A percentile compares a stretch with the other conserved stretches of the same genome.
These are phyloP conservation scores for Chaetodon trifascialis DNA, from an alignment of 2,113 vertebrate genomes.

Conservation along the genomic window DNA sequence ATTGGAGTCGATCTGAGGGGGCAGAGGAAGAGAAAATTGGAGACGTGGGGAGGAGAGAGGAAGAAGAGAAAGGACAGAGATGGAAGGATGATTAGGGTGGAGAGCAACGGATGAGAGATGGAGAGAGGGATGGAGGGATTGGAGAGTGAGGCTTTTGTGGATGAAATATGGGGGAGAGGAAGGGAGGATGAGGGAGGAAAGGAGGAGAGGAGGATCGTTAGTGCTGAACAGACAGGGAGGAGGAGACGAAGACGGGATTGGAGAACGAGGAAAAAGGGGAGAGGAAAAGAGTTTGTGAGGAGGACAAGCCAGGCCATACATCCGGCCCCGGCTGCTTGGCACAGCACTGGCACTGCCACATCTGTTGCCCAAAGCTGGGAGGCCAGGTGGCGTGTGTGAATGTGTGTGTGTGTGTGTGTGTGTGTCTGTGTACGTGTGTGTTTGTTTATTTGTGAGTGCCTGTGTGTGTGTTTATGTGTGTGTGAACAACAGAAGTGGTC, in stretches of 20 bases:
- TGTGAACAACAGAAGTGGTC: conserved; percentile 80
- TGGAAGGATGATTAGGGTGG: conserved; percentile 51
- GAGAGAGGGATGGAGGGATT: conserved; percentile 33
- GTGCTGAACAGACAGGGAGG: conserved; percentile 74
- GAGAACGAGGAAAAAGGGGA: conserved; percentile 68
- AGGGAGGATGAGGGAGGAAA: conserved; percentile 39
- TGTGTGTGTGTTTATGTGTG: conserved; percentile 47
- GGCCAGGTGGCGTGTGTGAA: conserved; percentile 83
- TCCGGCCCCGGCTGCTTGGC: conserved; percentile 85
- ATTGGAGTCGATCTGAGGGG: conserved; percentile 56
- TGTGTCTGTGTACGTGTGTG: conserved; percentile 16
- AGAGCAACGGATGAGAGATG: conserved; percentile 30
- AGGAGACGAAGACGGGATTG: conserved; percentile 71
- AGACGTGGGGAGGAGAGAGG: conserved; percentile 35
- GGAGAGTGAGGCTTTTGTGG: conserved; percentile 42
- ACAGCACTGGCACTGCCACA: conserved; percentile 83
- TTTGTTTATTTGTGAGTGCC: conserved; percentile 18
- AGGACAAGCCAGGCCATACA: conserved; percentile 84
- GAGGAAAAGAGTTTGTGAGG: conserved; percentile 72
- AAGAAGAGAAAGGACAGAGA: conserved; percentile 46
- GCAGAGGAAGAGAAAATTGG: conserved; percentile 38
- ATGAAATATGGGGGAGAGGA: conserved; percentile 35
- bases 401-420: conserved; percentile 22
- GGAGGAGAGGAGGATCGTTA: conserved; percentile 38
- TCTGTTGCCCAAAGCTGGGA: conserved; percentile 88